Conservation (phyloP, 37 sponge, comb jelly and placozoan species). For the Theonella swinhoei region DNA sequence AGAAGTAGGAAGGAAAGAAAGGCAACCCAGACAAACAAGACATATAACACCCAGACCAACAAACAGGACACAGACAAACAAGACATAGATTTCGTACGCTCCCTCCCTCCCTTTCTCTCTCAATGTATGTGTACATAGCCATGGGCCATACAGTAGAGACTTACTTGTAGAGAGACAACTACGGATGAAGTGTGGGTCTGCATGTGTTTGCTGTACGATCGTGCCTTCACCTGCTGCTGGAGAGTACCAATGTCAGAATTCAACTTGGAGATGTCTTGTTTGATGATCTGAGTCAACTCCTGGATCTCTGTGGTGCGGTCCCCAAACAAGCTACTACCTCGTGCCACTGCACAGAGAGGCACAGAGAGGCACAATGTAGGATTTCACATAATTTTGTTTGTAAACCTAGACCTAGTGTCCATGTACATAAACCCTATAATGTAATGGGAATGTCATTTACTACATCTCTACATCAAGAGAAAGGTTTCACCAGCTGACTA, state of each 20-base stretch:
- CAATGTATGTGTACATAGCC: neutral
- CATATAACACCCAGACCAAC: no score
- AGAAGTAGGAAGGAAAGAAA: no score
- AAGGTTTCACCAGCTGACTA: no score
- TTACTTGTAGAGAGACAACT: constrained; percentile 82
- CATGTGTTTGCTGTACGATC: constrained; percentile 50
- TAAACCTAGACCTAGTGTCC: no score
- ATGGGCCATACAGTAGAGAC: neutral
- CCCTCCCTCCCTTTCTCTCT: no score
- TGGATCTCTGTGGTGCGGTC: constrained; percentile 93
- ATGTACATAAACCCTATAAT: no score
- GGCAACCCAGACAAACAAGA: no score
- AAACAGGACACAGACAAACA: no score
- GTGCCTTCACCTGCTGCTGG: constrained; percentile 51
- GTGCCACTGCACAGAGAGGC: constrained; percentile 60
- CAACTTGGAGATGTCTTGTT: constrained; percentile 80
- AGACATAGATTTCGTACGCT: no score
- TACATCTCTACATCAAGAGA: no score
- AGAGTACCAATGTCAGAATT: constrained; percentile 83
- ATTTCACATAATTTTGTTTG: no score
- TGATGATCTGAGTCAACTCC: constrained; percentile 92
- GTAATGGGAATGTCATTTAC: no score
- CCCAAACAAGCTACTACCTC: constrained; percentile 82
- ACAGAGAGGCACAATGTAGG: neutral
- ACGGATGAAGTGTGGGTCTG: constrained; percentile 76